Percentiles rank a stretch among this genome's conserved stretches.
phyloP scores from a whole-genome alignment of 2,113 vertebrate genomes.

The Talpa occidentalis region DNA sequence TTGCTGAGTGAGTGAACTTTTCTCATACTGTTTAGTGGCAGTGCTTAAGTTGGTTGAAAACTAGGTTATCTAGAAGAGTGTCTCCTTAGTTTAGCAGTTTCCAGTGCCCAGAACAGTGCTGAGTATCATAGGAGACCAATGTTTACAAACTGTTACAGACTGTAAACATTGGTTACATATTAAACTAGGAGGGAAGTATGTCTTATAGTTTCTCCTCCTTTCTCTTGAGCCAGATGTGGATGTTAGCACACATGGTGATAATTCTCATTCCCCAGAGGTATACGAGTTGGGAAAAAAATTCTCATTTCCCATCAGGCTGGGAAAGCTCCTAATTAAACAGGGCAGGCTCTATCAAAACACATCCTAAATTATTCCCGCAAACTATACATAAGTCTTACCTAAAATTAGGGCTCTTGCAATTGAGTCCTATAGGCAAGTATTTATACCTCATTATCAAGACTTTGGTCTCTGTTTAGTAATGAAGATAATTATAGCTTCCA shows the following conservation, averaged over 20 bases:
- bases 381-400: not conserved
- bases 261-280: not conserved
- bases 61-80: not conserved
- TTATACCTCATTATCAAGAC: not conserved
- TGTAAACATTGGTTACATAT: not conserved
- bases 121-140: not conserved
- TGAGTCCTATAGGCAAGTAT: not conserved
- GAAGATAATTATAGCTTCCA: slow-evolving; percentile 42
- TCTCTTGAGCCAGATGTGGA: not conserved
- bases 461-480: slow-evolving; percentile 9
- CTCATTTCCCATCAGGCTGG: not conserved
- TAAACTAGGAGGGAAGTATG: not conserved
- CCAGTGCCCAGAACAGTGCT: not conserved
- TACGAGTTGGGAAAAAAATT: not conserved
- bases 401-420: slow-evolving; percentile 1
- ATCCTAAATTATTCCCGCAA: not conserved
- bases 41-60: not conserved
- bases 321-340: not conserved
- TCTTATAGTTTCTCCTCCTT: not conserved
- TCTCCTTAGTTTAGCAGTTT: not conserved
- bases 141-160: too few species aligned
- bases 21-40: not conserved
- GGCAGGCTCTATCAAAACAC: not conserved
- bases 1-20: not conserved
- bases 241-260: not conserved